These are phyloP conservation scores for Drosophila robusta DNA, from an alignment of 2,888 invertebrate species.

Conservation along the genomic window DNA sequence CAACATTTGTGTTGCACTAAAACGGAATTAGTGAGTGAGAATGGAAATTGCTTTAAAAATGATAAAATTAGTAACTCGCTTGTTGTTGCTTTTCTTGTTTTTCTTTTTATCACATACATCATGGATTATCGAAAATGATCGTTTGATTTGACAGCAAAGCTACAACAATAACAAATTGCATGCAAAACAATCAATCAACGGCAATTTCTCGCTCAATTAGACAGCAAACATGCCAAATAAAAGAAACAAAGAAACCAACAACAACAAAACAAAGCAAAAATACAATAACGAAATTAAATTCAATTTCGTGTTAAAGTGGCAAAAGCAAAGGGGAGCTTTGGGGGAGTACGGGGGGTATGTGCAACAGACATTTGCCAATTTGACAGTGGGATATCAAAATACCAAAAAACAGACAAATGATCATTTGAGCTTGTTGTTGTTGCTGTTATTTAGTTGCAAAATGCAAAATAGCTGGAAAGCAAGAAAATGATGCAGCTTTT, in stretches of 20 bases:
- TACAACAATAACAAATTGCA: conserved; percentile 63
- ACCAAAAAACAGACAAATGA: conserved; percentile 64
- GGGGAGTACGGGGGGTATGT: background rate
- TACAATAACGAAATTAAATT: conserved; percentile 70
- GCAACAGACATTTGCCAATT: conserved; percentile 66
- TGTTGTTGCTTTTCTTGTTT: background rate
- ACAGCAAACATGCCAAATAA: conserved; percentile 77
- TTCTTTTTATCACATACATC: background rate
- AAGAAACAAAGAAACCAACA: conserved; percentile 41
- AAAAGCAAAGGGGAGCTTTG: conserved; percentile 35
- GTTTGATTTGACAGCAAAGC: conserved; percentile 30
- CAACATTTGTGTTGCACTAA: conserved; percentile 16
- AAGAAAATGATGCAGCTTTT: conserved; percentile 63
- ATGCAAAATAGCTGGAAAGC: conserved; percentile 77
- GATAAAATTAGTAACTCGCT: no score
- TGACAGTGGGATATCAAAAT: conserved; percentile 73
- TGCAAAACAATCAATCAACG: conserved; percentile 84
- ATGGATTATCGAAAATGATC: conserved; percentile 17
- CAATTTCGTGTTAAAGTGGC: conserved; percentile 79
- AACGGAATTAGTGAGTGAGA: conserved; percentile 3
- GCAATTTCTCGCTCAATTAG: conserved; percentile 85
- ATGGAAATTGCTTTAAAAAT: background rate
- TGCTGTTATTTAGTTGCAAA: conserved; percentile 42
- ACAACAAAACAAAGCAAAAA: conserved; percentile 22
- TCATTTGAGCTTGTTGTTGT: conserved; percentile 27